These are phyloP conservation scores for Grus americana DNA, from an alignment of 2,113 vertebrate genomes.

Conservation along the genomic window DNA sequence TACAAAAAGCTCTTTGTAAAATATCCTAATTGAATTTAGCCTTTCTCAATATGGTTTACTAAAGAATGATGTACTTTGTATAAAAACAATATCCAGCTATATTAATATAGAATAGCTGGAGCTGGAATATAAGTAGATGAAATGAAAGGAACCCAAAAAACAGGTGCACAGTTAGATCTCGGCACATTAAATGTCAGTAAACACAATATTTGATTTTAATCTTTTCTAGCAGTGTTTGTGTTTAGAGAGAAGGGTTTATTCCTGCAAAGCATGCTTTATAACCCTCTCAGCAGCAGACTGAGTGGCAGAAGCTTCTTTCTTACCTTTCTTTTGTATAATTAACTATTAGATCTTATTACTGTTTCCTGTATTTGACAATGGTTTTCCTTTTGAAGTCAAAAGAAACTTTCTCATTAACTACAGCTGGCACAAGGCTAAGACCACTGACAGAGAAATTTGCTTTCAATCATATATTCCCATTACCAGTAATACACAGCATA, in stretches of 20 bases:
- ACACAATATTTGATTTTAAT: background rate
- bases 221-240: background rate
- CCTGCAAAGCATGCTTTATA: background rate
- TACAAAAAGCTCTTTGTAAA: background rate
- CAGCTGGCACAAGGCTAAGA: background rate
- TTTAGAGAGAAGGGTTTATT: background rate
- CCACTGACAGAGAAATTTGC: constrained; percentile 57
- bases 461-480: constrained; percentile 33
- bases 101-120: background rate
- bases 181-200: background rate
- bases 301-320: constrained; percentile 25
- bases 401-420: background rate
- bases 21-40: background rate
- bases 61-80: background rate
- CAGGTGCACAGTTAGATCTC: background rate
- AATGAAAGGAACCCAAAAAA: background rate
- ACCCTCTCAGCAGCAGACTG: background rate
- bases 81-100: background rate
- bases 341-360: background rate
- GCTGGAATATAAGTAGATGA: background rate
- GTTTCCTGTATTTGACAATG: background rate
- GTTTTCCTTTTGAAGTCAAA: background rate
- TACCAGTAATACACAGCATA: background rate
- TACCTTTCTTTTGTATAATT: constrained; percentile 31
- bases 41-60: background rate